Percentiles rank a stretch among this genome's conserved stretches.
These are phyloP conservation scores for Macaria liturata DNA, from an alignment of 2,888 invertebrate genomes.

Conservation along the genomic window DNA sequence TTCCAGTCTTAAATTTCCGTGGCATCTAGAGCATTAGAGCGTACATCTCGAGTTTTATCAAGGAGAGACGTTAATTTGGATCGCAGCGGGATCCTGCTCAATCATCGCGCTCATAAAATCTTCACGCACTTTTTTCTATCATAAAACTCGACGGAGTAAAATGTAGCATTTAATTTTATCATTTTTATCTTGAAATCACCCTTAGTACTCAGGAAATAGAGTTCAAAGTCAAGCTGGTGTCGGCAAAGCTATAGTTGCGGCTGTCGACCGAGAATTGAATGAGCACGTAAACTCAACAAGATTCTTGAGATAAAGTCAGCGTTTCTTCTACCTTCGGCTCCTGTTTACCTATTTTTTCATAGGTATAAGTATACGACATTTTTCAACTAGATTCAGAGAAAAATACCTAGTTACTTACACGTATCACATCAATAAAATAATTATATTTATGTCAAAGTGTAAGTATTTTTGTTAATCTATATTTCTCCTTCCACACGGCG, in stretches of 20 bases:
- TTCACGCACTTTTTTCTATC: conserved; percentile 41
- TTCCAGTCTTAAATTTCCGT: conserved; percentile 29
- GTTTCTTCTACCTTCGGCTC: conserved; percentile 13
- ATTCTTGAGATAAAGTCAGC: conserved; percentile 41
- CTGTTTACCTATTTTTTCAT: too few species aligned
- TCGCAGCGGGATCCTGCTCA: conserved; percentile 48
- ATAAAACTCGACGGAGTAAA: conserved; percentile 31
- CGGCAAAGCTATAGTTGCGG: conserved; percentile 13
- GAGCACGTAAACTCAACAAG: conserved; percentile 47
- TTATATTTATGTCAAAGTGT: too few species aligned
- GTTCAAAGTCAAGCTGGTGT: conserved; percentile 18
- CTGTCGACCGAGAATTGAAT: conserved; percentile 41
- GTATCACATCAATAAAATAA: too few species aligned
- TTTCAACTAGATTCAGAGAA: too few species aligned
- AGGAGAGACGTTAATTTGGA: conserved; percentile 47
- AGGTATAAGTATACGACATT: too few species aligned
- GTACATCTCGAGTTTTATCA: conserved; percentile 26
- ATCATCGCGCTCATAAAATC: conserved; percentile 48
- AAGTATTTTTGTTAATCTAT: too few species aligned
- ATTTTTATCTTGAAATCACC: conserved; percentile 15
- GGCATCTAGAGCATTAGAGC: conserved; percentile 23
- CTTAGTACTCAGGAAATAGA: conserved; percentile 23
- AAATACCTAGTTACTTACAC: too few species aligned
- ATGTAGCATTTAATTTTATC: conserved; percentile 13
- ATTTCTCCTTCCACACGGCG: too few species aligned